Evolutionary conservation across 2,888 invertebrate species (phyloP).

Genomic region (Ephialtes manifestator): DNA sequence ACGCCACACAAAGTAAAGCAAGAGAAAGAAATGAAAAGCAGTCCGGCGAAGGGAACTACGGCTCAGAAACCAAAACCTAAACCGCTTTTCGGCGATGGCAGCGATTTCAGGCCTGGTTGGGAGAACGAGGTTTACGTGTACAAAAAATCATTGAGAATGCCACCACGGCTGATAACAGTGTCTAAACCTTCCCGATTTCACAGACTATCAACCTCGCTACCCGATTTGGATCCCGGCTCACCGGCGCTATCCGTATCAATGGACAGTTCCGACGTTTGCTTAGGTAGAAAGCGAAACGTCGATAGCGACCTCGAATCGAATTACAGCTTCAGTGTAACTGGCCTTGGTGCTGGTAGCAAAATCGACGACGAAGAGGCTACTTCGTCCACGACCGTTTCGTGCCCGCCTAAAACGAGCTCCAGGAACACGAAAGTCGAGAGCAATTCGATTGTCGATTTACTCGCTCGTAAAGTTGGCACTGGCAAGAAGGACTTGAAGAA

Average conservation of each 20-base stretch:
- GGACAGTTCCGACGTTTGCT: constrained; percentile 86
- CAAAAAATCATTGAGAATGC: constrained; percentile 94
- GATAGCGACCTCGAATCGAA: constrained; percentile 91
- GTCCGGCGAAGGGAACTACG: constrained; percentile 74
- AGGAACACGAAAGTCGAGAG: constrained; percentile 85
- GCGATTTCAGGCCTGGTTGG: constrained; percentile 93
- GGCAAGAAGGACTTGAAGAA: constrained; percentile 86
- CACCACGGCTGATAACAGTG: constrained; percentile 92
- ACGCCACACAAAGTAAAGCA: constrained; percentile 79
- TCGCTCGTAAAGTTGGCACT: constrained; percentile 89
- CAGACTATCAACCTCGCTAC: constrained; percentile 91
- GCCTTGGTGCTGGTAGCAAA: constrained; percentile 87
- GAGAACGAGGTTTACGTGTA: constrained; percentile 94
- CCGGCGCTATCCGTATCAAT: constrained; percentile 90
- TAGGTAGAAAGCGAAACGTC: constrained; percentile 82
- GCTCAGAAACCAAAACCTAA: constrained; percentile 85
- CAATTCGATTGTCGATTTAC: constrained; percentile 89
- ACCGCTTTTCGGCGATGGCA: constrained; percentile 90
- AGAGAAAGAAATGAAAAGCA: constrained; percentile 79
- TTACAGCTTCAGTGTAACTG: constrained; percentile 87
- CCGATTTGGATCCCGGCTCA: constrained; percentile 92
- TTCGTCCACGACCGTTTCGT: constrained; percentile 90
- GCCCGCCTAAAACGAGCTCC: constrained; percentile 85
- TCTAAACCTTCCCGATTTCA: constrained; percentile 91
- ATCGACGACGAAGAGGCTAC: constrained; percentile 90